Evolutionary conservation across 2,888 invertebrate genomes (phyloP).

Genomic region (Didymodactylos carnosus): DNA sequence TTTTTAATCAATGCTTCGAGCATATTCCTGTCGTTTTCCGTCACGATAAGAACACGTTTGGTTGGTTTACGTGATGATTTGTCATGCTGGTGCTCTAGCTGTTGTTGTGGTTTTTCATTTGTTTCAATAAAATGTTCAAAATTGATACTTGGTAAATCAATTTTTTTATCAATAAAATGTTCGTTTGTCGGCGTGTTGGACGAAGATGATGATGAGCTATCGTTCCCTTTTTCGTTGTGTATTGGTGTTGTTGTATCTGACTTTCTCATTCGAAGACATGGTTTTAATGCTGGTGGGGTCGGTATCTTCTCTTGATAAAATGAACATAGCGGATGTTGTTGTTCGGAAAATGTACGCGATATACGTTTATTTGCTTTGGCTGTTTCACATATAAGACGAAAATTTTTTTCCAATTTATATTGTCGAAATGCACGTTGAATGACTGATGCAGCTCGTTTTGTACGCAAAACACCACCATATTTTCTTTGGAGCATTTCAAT

Average conservation of each 20-base stretch:
- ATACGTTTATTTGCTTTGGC: slow-evolving; percentile 74
- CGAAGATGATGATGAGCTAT: no score
- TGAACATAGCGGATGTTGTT: not conserved
- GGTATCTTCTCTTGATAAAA: not conserved
- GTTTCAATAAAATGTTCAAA: slow-evolving; percentile 26
- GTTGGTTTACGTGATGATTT: no score
- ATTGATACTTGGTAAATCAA: slow-evolving; percentile 29
- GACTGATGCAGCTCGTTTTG: slow-evolving; percentile 73
- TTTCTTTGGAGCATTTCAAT: slow-evolving; percentile 82
- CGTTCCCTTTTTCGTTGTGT: no score
- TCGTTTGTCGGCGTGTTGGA: no score
- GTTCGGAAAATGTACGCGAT: slow-evolving; percentile 44
- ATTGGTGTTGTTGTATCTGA: not conserved
- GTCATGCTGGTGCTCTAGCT: no score
- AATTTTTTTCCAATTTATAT: slow-evolving; percentile 76
- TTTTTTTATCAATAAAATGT: slow-evolving; percentile 18
- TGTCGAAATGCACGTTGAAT: slow-evolving; percentile 88
- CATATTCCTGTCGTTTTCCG: no score
- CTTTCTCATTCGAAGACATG: not conserved
- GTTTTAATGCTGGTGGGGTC: not conserved
- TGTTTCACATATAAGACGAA: slow-evolving; percentile 46
- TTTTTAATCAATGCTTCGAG: not conserved
- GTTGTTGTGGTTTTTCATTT: no score
- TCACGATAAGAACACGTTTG: not conserved
- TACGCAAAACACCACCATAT: slow-evolving; percentile 68